phyloP scores from a whole-genome alignment of 2,888 invertebrate species.

The Diplolepis rosae region DNA sequence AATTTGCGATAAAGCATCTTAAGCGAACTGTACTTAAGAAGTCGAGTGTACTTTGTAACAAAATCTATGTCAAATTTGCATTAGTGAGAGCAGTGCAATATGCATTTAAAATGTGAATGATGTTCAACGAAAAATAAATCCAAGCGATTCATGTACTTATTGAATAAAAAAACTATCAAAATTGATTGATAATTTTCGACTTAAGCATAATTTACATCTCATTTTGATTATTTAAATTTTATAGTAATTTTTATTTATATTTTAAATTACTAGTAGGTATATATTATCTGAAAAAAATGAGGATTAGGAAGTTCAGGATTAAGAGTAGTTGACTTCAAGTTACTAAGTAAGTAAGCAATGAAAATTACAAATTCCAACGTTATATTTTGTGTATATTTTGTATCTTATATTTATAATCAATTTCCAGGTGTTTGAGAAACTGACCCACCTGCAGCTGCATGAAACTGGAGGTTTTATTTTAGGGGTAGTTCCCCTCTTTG shows the following conservation, averaged over 20 bases:
- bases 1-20: neutral
- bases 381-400: no score
- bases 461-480: neutral
- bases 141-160: constrained; percentile 10
- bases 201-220: no score
- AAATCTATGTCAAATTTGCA: constrained; percentile 53
- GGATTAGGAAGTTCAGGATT: no score
- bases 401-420: neutral
- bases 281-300: no score
- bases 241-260: no score
- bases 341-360: no score
- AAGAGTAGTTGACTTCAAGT: no score
- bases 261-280: no score
- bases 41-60: constrained; percentile 25
- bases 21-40: constrained; percentile 12
- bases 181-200: neutral
- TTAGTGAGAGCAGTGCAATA: constrained; percentile 44
- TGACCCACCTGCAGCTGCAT: neutral
- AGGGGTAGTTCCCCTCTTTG: neutral
- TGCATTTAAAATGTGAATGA: constrained; percentile 39
- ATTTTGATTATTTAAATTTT: no score
- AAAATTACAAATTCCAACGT: no score
- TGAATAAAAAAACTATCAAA: constrained; percentile 6
- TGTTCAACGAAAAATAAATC: constrained; percentile 32
- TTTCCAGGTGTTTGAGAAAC: constrained; percentile 9